Conservation (phyloP, 2,888 invertebrate species). For the Polylopha cassiicola region DNA sequence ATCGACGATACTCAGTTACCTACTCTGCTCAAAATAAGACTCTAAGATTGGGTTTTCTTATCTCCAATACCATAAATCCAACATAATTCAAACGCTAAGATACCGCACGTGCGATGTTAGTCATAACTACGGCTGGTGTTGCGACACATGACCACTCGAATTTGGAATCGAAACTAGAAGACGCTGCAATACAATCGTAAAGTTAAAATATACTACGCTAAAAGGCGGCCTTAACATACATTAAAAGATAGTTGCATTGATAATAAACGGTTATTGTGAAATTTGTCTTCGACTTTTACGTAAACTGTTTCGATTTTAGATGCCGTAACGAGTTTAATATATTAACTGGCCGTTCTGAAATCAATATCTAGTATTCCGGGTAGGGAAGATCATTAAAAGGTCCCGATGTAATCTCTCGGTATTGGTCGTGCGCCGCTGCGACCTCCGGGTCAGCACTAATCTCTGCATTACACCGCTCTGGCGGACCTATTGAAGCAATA, state of each 20-base stretch:
- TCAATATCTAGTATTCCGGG: constrained; percentile 30
- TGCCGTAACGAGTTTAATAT: constrained; percentile 12
- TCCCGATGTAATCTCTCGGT: constrained; percentile 35
- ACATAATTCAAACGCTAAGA: constrained; percentile 14
- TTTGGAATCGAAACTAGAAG: constrained; percentile 8
- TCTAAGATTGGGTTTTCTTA: constrained; percentile 25
- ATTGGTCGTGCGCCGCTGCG: constrained; percentile 36
- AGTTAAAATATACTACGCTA: constrained; percentile 16
- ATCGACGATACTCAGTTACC: constrained; percentile 22
- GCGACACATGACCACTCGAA: constrained; percentile 11
- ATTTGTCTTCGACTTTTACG: constrained; percentile 10
- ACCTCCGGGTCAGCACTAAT: constrained; percentile 39
- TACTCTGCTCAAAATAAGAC: constrained; percentile 9
- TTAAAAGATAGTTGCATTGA: constrained; percentile 21
- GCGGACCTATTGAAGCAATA: constrained; percentile 33
- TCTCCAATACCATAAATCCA: constrained; percentile 21
- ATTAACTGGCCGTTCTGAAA: constrained; percentile 16
- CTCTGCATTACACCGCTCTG: constrained; percentile 36
- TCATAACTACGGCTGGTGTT: constrained; percentile 6
- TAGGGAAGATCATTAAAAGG: constrained; percentile 30
- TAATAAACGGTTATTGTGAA: constrained; percentile 22
- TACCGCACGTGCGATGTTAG: constrained; percentile 20
- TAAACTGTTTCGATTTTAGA: constrained; percentile 7
- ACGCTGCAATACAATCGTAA: constrained; percentile 8
- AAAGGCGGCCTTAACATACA: constrained; percentile 24